phyloP scores from a whole-genome alignment of 2,888 invertebrate species.

The Pterostichus niger region DNA sequence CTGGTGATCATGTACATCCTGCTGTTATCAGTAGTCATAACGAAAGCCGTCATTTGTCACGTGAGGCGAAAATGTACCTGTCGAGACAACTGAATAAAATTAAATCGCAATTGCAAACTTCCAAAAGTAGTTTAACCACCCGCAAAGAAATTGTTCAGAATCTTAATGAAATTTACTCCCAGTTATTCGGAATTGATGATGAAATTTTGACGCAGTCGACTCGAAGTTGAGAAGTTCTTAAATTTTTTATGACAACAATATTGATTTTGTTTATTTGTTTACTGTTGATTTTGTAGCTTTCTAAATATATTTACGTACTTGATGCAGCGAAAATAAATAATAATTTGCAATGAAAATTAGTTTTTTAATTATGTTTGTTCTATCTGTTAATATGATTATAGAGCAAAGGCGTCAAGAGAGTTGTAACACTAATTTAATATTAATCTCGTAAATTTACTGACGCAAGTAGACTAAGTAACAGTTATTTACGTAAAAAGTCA shows the following conservation, averaged over 20 bases:
- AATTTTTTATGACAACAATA: background rate
- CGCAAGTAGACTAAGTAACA: too few relatives aligned
- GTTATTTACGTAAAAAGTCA: too few relatives aligned
- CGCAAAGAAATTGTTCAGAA: slow-evolving; percentile 41
- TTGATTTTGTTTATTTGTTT: slow-evolving; percentile 52
- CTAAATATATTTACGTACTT: too few relatives aligned
- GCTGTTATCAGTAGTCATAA: background rate
- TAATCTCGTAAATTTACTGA: too few relatives aligned
- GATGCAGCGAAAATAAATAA: background rate
- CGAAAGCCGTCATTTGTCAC: slow-evolving; percentile 8
- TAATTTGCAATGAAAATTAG: background rate
- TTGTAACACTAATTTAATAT: too few relatives aligned
- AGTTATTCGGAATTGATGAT: slow-evolving; percentile 40
- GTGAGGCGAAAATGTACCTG: slow-evolving; percentile 36
- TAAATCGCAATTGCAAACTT: slow-evolving; percentile 13
- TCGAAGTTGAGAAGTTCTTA: slow-evolving; percentile 1
- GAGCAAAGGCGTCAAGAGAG: too few relatives aligned
- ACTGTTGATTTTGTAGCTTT: slow-evolving; percentile 11
- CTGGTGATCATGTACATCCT: slow-evolving; percentile 47
- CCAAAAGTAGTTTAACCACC: background rate
- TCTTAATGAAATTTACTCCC: slow-evolving; percentile 50
- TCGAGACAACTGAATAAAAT: slow-evolving; percentile 50
- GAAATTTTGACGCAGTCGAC: slow-evolving; percentile 21
- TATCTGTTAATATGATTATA: too few relatives aligned
- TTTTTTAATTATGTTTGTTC: too few relatives aligned